Base-by-base conservation (phyloP, 2,797 vertebrate species). In the Halcyon badia region DNA sequence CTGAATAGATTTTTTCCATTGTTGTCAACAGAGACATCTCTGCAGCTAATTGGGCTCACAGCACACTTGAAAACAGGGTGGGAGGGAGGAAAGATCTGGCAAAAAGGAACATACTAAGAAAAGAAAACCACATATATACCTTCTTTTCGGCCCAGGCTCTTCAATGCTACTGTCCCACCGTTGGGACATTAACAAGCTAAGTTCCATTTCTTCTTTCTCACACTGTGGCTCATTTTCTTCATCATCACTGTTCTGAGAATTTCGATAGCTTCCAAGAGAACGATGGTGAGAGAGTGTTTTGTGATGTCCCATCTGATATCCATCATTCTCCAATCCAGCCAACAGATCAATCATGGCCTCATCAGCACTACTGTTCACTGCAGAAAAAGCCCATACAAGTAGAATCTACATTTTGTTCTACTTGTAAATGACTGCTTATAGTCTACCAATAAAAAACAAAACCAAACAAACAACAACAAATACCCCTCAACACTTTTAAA, bases 171-270 rank as follows among this genome's bases (percentile, higher is more conserved):
- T 98, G 97, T 99, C 99, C 99, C 99, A 99, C 87, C 98, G 98
- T 85, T 99, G 99, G 71, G 99, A 99, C 99, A 99, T 99, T 41
- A 99, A 78, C 93, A 99, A 83, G 94, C 99, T 99, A 79, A 99
- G 98, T 93, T 99, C 99, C n/a, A 99, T 98, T 96, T 99, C 99
- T 70, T 99, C 99, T 95, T 98, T 98, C 95, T 99, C 99, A 44
- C 98, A 96, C 89, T 99, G 99, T 56, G 99, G 99, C 46, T 97
- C 98, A 37, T 98, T 99, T 98, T 99, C 99, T 98, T 99, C 99
- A 96, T 99, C 99, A 76, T 99, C 99, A 70, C 99, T 99, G 98
- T 99, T 99, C 96, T 98, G 99, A 86, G 97, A 98, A 95, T 98
- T 98, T 97, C 77, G 98, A 81, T 91, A 95, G 61, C 96, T 98